Evolutionary conservation across 2,888 invertebrate genomes (phyloP).

Genomic region (Heliconius ethilla): DNA sequence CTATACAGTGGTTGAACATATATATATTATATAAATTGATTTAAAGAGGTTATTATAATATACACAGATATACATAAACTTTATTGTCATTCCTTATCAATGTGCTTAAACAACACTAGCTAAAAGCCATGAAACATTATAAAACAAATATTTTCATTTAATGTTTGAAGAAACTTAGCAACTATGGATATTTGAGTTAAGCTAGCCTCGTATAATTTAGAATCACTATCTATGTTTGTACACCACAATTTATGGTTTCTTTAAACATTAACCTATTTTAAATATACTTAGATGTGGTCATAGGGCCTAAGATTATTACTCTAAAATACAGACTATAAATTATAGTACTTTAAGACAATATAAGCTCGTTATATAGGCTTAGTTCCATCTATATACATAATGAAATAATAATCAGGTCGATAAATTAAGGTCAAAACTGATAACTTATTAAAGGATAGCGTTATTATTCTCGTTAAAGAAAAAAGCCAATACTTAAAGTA

Average conservation of each 20-base stretch:
- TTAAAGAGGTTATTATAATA: neutral
- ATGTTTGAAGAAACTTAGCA: constrained; percentile 14
- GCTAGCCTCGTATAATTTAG: constrained; percentile 27
- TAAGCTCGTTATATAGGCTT: neutral
- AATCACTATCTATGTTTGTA: constrained; percentile 35
- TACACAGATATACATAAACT: neutral
- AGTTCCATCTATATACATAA: neutral
- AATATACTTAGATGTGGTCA: constrained; percentile 14
- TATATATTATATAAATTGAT: neutral
- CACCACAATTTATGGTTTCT: constrained; percentile 31
- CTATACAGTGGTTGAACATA: neutral
- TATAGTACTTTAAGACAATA: neutral
- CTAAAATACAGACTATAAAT: neutral
- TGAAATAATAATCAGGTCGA: neutral
- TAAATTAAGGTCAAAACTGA: neutral
- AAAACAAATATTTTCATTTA: constrained; percentile 15
- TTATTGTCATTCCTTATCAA: constrained; percentile 6
- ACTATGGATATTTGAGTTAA: constrained; percentile 19
- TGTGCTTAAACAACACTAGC: neutral
- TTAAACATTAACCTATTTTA: constrained; percentile 22
- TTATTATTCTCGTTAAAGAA: neutral
- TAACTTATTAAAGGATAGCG: neutral
- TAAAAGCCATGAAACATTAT: constrained; percentile 8
- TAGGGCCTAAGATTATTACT: neutral
- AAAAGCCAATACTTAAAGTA: neutral